Evolutionary conservation across 2,113 vertebrate species (phyloP).

Genomic region (Epinephelus moara): DNA sequence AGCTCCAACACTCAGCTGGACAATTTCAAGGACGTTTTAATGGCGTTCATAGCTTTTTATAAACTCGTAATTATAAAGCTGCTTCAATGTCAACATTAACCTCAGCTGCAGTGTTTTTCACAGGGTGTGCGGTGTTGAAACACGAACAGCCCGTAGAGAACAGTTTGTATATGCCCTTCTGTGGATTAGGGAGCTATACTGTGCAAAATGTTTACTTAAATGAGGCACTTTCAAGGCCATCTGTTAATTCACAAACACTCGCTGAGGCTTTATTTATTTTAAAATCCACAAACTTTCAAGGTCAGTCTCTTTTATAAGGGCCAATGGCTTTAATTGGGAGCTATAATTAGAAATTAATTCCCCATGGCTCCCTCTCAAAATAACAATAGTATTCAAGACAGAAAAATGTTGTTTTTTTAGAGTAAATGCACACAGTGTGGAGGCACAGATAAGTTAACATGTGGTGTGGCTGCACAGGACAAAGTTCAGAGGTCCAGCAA

Average conservation of each 20-base stretch:
- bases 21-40: constrained; percentile 35
- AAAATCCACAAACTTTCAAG: constrained; percentile 62
- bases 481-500: constrained; percentile 71
- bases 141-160: constrained; percentile 8
- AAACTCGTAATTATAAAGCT: constrained; percentile 16
- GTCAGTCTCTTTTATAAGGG: constrained; percentile 64
- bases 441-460: neutral
- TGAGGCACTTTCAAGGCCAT: constrained; percentile 39
- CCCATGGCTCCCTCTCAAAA: constrained; percentile 44
- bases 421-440: neutral
- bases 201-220: constrained; percentile 4
- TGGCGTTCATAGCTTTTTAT: constrained; percentile 22
- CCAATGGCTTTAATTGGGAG: constrained; percentile 64
- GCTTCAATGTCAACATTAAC: constrained; percentile 50
- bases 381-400: neutral
- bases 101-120: constrained; percentile 26
- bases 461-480: constrained; percentile 37
- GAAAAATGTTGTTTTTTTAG: constrained; percentile 3
- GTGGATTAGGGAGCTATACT: constrained; percentile 42
- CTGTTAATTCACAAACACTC: constrained; percentile 33
- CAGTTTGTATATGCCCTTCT: neutral
- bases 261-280: constrained; percentile 30
- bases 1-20: neutral
- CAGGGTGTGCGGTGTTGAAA: constrained; percentile 1
- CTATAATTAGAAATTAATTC: constrained; percentile 62